Base-by-base conservation (phyloP, 2,797 vertebrate genomes). In the Aselliscus stoliczkanus region DNA sequence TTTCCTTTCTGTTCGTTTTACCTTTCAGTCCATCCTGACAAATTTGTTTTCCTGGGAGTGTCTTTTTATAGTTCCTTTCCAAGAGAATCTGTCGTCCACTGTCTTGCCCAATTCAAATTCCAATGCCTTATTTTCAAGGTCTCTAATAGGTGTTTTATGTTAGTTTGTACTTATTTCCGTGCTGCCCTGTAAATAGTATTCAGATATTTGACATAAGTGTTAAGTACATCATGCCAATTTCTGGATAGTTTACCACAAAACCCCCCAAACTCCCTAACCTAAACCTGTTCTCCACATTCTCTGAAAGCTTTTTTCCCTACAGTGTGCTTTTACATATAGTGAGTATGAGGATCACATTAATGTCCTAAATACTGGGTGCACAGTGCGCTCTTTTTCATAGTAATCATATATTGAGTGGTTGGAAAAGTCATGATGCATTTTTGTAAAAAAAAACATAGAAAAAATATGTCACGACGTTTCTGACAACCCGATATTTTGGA, bases 81-180 rank as follows among this genome's bases (percentile, higher is more conserved):
- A 73, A 37, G 64, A 39, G 34, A 84, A 92, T 29, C 10, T 90
- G 3, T 65, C 17, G 14, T 91, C 91, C 83, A n/a, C 52, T 82
- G 1, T 60, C 54, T 87, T 13, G 27, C 52, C 27, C 39, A 56
- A 52, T 65, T 85, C 47, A 81, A 6, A 81, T 23, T 75, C 13
- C 1, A 62, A 37, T 94, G 52, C 34, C n/a, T 76, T 95, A 90
- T 80, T 95, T 93, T 67, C 56, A 96, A 42, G 6, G 50, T 58
- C 4, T 75, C 31, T 85, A 54, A 27, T 18, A 77, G 13, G 37
- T 58, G 2, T 76, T 86, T 85, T 86, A 31, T 75, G 82, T 91
- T 82, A 52, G 17, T 77, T 81, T 88, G 39, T 95, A 23, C 44
- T 76, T 82, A 56, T 47, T 88, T 92, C 23, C 69, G 2, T 81